phyloP scores from a whole-genome alignment of 1,140 invertebrate genomes.

The Drosophila watanabei region DNA sequence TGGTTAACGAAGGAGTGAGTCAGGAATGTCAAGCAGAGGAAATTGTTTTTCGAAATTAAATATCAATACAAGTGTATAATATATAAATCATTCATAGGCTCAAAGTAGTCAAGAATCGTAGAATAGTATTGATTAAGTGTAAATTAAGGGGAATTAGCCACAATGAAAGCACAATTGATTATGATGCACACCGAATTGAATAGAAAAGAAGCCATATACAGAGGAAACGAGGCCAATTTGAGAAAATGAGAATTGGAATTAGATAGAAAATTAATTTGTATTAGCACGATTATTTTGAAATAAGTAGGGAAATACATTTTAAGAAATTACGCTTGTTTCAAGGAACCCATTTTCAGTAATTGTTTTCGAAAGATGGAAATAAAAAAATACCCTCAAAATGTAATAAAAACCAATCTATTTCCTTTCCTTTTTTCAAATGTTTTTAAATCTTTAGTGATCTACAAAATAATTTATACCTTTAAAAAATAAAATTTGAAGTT shows the following conservation, averaged over 20 bases:
- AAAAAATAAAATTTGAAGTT: too few relatives aligned
- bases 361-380: not conserved
- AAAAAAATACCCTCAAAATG: too few relatives aligned
- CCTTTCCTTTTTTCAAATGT: too few relatives aligned
- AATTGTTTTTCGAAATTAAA: not conserved
- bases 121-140: not conserved
- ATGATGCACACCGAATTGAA: slow-evolving; percentile 19
- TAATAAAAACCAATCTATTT: too few relatives aligned
- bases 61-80: slow-evolving; percentile 1
- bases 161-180: not conserved
- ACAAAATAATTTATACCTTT: too few relatives aligned
- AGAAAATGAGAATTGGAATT: slow-evolving; percentile 56
- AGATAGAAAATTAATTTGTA: slow-evolving; percentile 41
- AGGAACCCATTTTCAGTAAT: not conserved
- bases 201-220: slow-evolving; percentile 21
- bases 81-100: not conserved
- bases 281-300: not conserved
- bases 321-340: not conserved
- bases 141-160: not conserved
- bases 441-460: too few relatives aligned
- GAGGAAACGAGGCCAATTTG: slow-evolving; percentile 45
- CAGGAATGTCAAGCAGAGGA: slow-evolving; percentile 16
- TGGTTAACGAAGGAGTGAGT: slow-evolving; percentile 15
- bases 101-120: not conserved
- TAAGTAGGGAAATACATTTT: not conserved